Conservation (phyloP, 2,113 vertebrate species). For the Rhineura floridana region DNA sequence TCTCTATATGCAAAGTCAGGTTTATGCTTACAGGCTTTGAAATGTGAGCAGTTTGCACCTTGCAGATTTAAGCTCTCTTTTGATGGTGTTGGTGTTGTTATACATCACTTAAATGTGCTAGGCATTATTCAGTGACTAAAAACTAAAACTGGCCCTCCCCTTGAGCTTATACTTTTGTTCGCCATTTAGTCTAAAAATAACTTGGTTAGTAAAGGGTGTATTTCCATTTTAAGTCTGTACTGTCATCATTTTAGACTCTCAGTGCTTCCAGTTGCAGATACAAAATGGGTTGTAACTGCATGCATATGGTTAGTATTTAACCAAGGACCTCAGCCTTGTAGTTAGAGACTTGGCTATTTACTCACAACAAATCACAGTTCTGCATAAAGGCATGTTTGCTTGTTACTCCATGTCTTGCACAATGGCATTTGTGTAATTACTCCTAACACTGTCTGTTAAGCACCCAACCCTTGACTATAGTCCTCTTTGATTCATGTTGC, state of each 20-base stretch:
- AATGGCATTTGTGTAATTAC: neutral
- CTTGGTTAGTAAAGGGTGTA: neutral
- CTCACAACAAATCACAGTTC: neutral
- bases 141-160: too few species aligned
- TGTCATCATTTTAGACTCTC: neutral
- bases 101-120: neutral
- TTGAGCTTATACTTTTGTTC: neutral
- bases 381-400: neutral
- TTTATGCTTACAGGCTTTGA: neutral
- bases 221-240: neutral
- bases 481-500: too few species aligned
- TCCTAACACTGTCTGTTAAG: neutral
- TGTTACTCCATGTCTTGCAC: neutral
- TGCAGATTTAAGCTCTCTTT: neutral
- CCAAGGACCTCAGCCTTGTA: neutral
- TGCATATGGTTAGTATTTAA: neutral
- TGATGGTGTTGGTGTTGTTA: neutral
- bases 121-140: neutral
- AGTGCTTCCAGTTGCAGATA: neutral
- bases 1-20: neutral
- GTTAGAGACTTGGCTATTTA: neutral
- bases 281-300: neutral
- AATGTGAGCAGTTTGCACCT: neutral
- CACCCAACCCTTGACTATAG: neutral
- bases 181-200: neutral